phyloP scores from a whole-genome alignment of 1,140 invertebrate species.

The Rhyzopertha dominica region DNA sequence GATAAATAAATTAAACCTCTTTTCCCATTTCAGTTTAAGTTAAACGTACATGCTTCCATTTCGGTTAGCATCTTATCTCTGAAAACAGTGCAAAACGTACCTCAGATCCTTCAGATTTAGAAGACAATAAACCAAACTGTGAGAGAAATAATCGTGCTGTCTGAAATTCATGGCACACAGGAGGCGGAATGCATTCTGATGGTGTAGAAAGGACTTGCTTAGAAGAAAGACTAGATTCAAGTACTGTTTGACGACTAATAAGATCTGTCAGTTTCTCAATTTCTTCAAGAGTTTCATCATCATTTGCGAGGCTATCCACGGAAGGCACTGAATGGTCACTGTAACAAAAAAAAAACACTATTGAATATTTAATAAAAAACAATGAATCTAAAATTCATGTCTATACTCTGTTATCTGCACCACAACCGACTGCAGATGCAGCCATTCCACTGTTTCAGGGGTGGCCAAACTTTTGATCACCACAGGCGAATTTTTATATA shows the following conservation, averaged over 20 bases:
- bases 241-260: constrained; percentile 47
- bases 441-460: too few relatives aligned
- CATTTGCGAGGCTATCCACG: constrained; percentile 57
- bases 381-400: too few relatives aligned
- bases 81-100: constrained; percentile 11
- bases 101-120: constrained; percentile 60
- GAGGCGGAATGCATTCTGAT: constrained; percentile 63
- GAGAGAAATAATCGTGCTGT: constrained; percentile 89
- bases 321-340: constrained; percentile 69
- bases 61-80: too few relatives aligned
- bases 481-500: too few relatives aligned
- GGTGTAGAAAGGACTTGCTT: constrained; percentile 46
- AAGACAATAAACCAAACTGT: constrained; percentile 86
- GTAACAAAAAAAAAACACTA: constrained; percentile 26
- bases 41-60: too few relatives aligned
- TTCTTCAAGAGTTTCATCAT: constrained; percentile 49
- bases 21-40: too few relatives aligned
- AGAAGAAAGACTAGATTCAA: constrained; percentile 42
- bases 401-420: too few relatives aligned
- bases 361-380: too few relatives aligned
- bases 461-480: too few relatives aligned
- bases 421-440: too few relatives aligned
- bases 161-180: constrained; percentile 85
- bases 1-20: too few relatives aligned
- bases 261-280: constrained; percentile 53